A percentile compares a stretch with the other conserved stretches of the same genome.
Evolutionary conservation across 2,113 vertebrate species (phyloP).

Genomic region (Acanthisitta chloris): DNA sequence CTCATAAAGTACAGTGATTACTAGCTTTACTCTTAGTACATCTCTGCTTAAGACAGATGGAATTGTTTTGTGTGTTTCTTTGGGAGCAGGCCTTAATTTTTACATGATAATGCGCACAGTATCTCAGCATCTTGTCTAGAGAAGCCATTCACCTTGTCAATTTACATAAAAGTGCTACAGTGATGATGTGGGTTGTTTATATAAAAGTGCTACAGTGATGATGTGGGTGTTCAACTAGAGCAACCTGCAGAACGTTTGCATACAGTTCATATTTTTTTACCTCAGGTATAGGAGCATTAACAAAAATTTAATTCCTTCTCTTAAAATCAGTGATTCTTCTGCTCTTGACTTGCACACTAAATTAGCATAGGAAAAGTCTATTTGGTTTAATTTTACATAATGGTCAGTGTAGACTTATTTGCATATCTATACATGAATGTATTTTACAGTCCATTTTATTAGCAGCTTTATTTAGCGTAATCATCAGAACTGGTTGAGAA

Average conservation of each 20-base stretch:
- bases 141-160: conserved; percentile 35
- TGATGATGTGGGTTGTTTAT: conserved; percentile 20
- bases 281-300: conserved; percentile 26
- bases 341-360: conserved; percentile 4
- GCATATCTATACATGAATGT: neutral
- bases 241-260: neutral
- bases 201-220: conserved; percentile 54
- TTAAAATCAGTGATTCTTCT: conserved; percentile 15
- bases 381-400: neutral
- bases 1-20: conserved; percentile 1
- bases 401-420: neutral
- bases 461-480: neutral
- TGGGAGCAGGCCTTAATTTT: neutral
- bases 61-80: conserved; percentile 11
- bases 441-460: neutral
- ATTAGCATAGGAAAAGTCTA: neutral
- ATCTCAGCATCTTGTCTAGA: conserved; percentile 23
- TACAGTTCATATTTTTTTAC: neutral
- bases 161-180: conserved; percentile 38
- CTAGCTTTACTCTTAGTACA: neutral
- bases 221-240: conserved; percentile 1
- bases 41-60: conserved; percentile 7
- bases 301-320: conserved; percentile 50
- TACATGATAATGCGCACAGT: neutral
- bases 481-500: neutral